Conservation (phyloP, 30 jellyfish, hydroid and myxozoan species). For the Pseudorhiza aurosa region DNA sequence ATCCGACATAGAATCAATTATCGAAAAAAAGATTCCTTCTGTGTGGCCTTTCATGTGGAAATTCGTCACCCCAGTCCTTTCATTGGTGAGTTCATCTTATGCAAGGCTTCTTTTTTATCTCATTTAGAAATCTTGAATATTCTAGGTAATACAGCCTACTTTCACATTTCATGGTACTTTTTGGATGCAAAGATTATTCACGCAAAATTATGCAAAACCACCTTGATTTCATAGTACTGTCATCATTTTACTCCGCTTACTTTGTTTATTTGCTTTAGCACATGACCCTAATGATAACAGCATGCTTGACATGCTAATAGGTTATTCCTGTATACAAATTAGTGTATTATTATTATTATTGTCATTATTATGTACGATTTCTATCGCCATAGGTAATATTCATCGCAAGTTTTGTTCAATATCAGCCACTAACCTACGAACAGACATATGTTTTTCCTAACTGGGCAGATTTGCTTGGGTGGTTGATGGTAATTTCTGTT, state of each 20-base stretch:
- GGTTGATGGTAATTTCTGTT: constrained; percentile 71
- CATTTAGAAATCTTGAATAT: not conserved
- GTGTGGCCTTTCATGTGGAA: constrained; percentile 74
- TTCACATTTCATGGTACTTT: not conserved
- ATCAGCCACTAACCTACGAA: constrained; percentile 70
- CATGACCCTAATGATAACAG: too few species aligned
- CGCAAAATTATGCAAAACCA: too few species aligned
- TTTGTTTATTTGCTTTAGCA: too few species aligned
- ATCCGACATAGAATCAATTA: constrained; percentile 51
- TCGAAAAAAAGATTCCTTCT: constrained; percentile 30
- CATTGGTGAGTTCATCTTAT: constrained; percentile 28
- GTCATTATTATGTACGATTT: too few species aligned
- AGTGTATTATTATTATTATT: too few species aligned
- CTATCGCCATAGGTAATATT: constrained; percentile 83
- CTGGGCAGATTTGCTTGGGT: constrained; percentile 92
- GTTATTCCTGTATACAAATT: too few species aligned
- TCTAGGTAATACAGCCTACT: not conserved
- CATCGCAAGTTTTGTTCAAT: constrained; percentile 51
- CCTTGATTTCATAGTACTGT: too few species aligned
- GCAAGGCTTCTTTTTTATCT: not conserved
- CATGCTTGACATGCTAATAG: too few species aligned
- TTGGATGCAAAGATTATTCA: too few species aligned
- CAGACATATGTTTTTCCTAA: constrained; percentile 62
- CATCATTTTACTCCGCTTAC: too few species aligned
- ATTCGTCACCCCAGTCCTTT: constrained; percentile 58